Base-by-base conservation (phyloP, 2,888 invertebrate species). In the Rhaphigaster nebulosa region DNA sequence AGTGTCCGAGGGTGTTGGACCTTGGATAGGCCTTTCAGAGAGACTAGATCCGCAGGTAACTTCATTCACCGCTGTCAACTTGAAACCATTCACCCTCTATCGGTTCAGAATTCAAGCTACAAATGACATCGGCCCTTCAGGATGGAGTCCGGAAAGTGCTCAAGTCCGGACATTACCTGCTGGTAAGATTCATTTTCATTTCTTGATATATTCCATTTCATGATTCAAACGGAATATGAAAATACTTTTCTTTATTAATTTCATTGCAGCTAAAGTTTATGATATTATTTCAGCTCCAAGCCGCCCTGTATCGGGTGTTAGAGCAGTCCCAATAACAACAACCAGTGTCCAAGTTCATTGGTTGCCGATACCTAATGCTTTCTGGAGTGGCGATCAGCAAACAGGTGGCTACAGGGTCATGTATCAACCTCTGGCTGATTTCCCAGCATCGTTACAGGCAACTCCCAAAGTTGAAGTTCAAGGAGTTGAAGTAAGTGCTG, bases 71-170 rank as follows among this genome's bases (percentile, higher is more conserved):
- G 98, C 97, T 0, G 95, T 96, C 18, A 96, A 96, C 88, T 94
- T 99, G 87, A 97, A 97, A 93, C 98, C 99, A 0, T 97, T 97
- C 93, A 98, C 98, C 0, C 95, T 96, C 0, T 99, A 99, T 94
- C 96, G 97, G 93, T 99, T 99, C 94, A 95, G 99, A 88, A 98
- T 99, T 92, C 97, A 98, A 93, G 99, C 98, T 0, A 98, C 97
- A 23, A 99, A 99, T 93, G 99, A 99, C 93, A 97, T 99, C 91
- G 99, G 99, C 0, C 97, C 97, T 0, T 98, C 99, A 93, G 95
- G 96, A 1, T 99, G 97, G 95, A 99, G 99, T 93, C 95, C 96
- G 29, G 97, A 98, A 93, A 98, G 98, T 0, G 96, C 96, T 92
- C 96, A 97, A 93, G 97, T 98, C 52, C 95, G 97, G 92, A 99